phyloP scores from a whole-genome alignment of 2,113 vertebrate species.

The Misgurnus mizolepis region DNA sequence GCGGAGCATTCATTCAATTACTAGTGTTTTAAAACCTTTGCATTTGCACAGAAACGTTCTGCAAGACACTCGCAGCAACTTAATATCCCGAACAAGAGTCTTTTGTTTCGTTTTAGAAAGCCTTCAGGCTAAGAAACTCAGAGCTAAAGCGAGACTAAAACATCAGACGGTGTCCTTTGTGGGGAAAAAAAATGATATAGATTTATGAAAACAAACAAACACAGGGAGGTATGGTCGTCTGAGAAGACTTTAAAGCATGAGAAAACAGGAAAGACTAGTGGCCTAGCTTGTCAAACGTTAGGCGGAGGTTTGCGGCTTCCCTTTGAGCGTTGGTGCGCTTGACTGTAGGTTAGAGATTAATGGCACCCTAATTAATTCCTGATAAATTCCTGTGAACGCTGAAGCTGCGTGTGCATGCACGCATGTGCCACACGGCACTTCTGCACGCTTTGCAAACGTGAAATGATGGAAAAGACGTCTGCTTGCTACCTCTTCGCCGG shows the following conservation, averaged over 20 bases:
- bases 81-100: not conserved
- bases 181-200: not conserved
- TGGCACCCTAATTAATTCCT: conserved; percentile 54
- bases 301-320: conserved; percentile 3
- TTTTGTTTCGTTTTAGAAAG: not conserved
- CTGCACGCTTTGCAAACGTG: conserved; percentile 3
- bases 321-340: conserved; percentile 19
- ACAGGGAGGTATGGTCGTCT: not conserved
- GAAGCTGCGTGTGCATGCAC: not conserved
- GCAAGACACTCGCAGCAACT: not conserved
- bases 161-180: not conserved
- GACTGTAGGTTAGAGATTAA: conserved; percentile 53
- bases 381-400: conserved; percentile 42
- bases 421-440: conserved; percentile 18
- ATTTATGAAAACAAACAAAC: conserved; percentile 15
- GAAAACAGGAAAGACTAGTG: conserved; percentile 20
- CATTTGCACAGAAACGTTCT: conserved; percentile 1
- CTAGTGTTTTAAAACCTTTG: conserved; percentile 5
- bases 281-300: conserved; percentile 9
- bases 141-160: not conserved
- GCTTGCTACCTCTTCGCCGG: conserved; percentile 12
- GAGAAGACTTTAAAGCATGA: not conserved
- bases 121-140: not conserved
- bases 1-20: not conserved
- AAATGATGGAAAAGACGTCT: not conserved